Conservation (phyloP, 2,113 vertebrate genomes). For the Erythrocercus mccallii region DNA sequence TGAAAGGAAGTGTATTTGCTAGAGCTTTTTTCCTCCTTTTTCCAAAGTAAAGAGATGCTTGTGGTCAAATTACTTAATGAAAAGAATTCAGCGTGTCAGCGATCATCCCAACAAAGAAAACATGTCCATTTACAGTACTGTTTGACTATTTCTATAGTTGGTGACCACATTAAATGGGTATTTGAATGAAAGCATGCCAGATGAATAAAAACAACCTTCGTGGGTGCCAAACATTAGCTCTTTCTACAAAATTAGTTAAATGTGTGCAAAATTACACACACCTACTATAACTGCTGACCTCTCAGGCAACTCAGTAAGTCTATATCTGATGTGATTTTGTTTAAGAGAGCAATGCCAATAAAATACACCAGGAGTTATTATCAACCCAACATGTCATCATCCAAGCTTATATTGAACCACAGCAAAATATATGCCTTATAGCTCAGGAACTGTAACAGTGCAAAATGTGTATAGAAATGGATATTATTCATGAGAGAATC, state of each 20-base stretch:
- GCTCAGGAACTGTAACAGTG: not conserved
- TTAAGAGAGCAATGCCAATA: not conserved
- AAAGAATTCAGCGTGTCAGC: conserved; percentile 11
- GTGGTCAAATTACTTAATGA: conserved; percentile 41
- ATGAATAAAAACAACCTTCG: not conserved
- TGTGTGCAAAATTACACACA: not conserved
- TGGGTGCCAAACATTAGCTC: not conserved
- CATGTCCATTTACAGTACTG: conserved; percentile 52
- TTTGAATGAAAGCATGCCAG: conserved; percentile 12
- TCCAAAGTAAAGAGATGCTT: conserved; percentile 23
- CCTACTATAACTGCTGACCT: not conserved
- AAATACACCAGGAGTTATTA: not conserved
- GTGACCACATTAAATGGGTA: conserved; percentile 4
- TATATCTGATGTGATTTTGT: not conserved
- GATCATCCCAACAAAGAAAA: conserved; percentile 22
- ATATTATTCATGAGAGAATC: not conserved
- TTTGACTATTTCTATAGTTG: conserved; percentile 27
- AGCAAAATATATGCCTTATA: not conserved
- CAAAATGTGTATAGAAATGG: not conserved
- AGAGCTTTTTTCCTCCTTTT: not conserved
- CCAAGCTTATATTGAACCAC: not conserved
- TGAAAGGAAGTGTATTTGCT: not conserved
- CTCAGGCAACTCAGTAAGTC: not conserved
- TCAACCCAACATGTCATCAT: not conserved
- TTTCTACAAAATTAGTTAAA: not conserved